Conservation (phyloP, 1,140 invertebrate species). For the Drosophila sp. region DNA sequence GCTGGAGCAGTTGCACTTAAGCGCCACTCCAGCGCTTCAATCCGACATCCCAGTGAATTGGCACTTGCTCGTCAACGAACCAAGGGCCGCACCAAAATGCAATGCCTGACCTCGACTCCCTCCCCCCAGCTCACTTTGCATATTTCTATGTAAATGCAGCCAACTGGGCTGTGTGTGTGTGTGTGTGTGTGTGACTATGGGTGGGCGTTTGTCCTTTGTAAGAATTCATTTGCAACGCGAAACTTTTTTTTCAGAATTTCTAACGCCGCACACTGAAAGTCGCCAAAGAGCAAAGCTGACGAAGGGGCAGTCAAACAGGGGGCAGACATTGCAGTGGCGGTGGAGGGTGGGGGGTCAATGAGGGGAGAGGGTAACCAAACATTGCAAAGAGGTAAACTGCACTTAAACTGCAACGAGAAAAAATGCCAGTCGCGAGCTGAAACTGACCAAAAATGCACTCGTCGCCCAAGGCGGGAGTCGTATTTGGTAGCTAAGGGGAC, state of each 20-base stretch:
- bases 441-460: slow-evolving; percentile 81
- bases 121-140: background rate
- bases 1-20: slow-evolving; percentile 65
- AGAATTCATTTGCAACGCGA: slow-evolving; percentile 79
- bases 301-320: background rate
- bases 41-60: slow-evolving; percentile 71
- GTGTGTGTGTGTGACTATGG: slow-evolving; percentile 28
- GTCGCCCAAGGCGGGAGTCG: slow-evolving; percentile 56
- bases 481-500: background rate
- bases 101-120: slow-evolving; percentile 31
- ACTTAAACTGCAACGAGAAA: slow-evolving; percentile 82
- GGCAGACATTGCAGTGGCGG: slow-evolving; percentile 6
- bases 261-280: slow-evolving; percentile 79
- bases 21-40: slow-evolving; percentile 72
- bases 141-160: slow-evolving; percentile 37
- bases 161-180: slow-evolving; percentile 38
- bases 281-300: slow-evolving; percentile 57
- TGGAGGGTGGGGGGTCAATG: slow-evolving; percentile 9
- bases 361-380: slow-evolving; percentile 37
- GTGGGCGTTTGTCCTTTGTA: slow-evolving; percentile 72
- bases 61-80: slow-evolving; percentile 78
- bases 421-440: slow-evolving; percentile 72
- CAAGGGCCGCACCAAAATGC: slow-evolving; percentile 77
- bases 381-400: slow-evolving; percentile 79
- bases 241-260: slow-evolving; percentile 82